Base-by-base conservation (phyloP, 2,888 invertebrate species). In the Watsonalla cultraria region DNA sequence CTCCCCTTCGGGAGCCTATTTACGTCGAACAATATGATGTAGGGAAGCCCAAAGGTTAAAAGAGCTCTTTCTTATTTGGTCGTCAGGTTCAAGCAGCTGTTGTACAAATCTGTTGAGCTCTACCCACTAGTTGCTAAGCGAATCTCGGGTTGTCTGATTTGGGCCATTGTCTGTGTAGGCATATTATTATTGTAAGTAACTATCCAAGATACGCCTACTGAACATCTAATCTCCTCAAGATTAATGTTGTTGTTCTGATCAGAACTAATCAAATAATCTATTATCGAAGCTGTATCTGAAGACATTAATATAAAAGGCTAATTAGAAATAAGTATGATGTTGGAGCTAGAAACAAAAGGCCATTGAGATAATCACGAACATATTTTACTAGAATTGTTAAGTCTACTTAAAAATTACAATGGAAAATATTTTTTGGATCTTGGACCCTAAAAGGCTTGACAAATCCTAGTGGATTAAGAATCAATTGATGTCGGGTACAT, bases 111-210 rank as follows among this genome's bases (percentile, higher is more conserved):
- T 82, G 84, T 83, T 82, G 82, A 84, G 78, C 72, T 80, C 78
- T 69, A 70, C 80, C 84, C 84, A 86, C 87, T 82, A 85, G 88
- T 86, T 87, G 88, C 86, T 82, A 85, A 82, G 82, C 76, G 68
- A 76, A 74, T 80, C 72, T 76, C 79, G 69, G 75, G 72, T 77
- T 72, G 60, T 82, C 78, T 74, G 72, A 78, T 79, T 80, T 75
- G 65, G 68, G 62, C 61, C 49, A 35, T 48, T 61, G 61, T 65
- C 55, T 59, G 62, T 58, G 64, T 58, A 73, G 70, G 68, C 56
- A 72, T 74, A 65, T 65, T 60, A 69, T 72, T 71, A 70, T 59
- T 63, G 59, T 61, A 61, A 55, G 53, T 60, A 65, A 61, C 65
- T 64, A 57, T 54, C 65, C 52, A 68, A 8, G 8, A 24, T 14